A percentile compares a stretch with the other conserved stretches of the same genome.
Evolutionary conservation across 1,140 invertebrate species (phyloP).

Genomic region (Macrobrachium nipponense): DNA sequence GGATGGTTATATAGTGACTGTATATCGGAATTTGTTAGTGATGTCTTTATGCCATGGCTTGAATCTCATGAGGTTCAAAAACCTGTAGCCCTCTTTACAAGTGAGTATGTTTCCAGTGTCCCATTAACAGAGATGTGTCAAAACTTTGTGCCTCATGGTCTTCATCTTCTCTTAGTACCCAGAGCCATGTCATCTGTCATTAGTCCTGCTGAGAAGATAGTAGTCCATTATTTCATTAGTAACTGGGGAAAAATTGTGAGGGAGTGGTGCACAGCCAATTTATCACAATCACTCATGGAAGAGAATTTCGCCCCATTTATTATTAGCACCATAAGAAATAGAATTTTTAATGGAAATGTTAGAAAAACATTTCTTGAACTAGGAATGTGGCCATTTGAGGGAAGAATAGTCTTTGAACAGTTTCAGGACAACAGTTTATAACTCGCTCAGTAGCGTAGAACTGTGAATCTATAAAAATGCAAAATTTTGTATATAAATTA

Average conservation of each 20-base stretch:
- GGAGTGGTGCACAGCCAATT: slow-evolving; percentile 30
- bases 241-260: slow-evolving; percentile 34
- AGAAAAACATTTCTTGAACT: slow-evolving; percentile 1
- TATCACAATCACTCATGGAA: slow-evolving; percentile 30
- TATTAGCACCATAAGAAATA: slow-evolving; percentile 14
- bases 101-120: slow-evolving; percentile 38
- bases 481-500: no score
- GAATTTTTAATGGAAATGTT: slow-evolving; percentile 14
- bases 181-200: slow-evolving; percentile 12
- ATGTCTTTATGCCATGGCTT: slow-evolving; percentile 53
- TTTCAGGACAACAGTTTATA: no score
- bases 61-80: background rate
- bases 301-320: slow-evolving; percentile 50
- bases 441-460: no score
- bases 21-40: slow-evolving; percentile 42
- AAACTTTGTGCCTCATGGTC: slow-evolving; percentile 33
- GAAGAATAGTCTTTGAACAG: no score
- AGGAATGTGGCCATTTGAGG: slow-evolving; percentile 43
- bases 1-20: slow-evolving; percentile 50
- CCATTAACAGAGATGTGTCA: slow-evolving; percentile 4
- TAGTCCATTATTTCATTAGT: slow-evolving; percentile 36
- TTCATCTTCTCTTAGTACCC: slow-evolving; percentile 41
- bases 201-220: slow-evolving; percentile 39
- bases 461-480: no score
- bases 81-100: slow-evolving; percentile 48